Conservation (phyloP, 2,113 vertebrate species). For the Calonectris borealis region DNA sequence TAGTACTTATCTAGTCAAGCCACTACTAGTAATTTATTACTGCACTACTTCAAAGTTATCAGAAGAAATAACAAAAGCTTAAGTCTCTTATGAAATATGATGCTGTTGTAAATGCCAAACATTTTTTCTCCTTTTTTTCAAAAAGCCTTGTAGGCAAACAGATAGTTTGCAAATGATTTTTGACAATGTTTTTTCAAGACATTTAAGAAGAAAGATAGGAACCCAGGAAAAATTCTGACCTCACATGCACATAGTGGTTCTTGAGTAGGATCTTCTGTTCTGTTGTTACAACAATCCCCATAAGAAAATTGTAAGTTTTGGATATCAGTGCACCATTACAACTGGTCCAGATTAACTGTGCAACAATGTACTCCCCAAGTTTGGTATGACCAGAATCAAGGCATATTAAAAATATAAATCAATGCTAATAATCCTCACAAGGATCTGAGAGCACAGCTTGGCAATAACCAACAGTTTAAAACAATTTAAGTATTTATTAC, state of each 20-base stretch:
- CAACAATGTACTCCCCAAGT: neutral
- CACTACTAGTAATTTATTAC: neutral
- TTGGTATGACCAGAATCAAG: neutral
- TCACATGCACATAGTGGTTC: rapidly evolving
- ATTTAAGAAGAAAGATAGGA: neutral
- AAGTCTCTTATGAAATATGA: neutral
- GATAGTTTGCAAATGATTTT: neutral
- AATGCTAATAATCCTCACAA: neutral
- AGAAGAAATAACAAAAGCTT: neutral
- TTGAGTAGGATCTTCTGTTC: neutral
- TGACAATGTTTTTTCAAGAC: neutral
- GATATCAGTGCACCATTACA: neutral
- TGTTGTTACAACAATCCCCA: neutral
- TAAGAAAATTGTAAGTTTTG: neutral
- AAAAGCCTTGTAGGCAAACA: neutral
- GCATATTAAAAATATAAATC: neutral
- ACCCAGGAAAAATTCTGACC: neutral
- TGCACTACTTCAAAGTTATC: neutral
- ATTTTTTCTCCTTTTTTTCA: neutral
- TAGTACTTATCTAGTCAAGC: neutral
- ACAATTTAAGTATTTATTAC: neutral
- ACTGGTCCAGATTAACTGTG: neutral
- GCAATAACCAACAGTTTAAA: neutral
- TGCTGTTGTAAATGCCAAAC: neutral
- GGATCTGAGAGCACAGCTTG: neutral